Percentiles rank a stretch among this genome's conserved stretches.
phyloP scores from a whole-genome alignment of 2,888 invertebrate species.

The Salticus scenicus region DNA sequence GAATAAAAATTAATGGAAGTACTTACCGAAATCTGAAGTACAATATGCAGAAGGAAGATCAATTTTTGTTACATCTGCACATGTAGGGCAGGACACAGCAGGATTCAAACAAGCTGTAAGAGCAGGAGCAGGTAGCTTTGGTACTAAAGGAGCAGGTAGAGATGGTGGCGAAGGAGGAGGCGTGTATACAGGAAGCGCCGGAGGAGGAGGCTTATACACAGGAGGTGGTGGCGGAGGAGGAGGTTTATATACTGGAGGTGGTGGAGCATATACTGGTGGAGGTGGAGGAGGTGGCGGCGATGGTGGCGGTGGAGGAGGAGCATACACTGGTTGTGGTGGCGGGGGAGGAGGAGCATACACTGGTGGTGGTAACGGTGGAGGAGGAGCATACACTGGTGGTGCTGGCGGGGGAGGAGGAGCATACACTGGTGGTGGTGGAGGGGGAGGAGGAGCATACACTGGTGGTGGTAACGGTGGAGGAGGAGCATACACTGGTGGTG shows the following conservation, averaged over 20 bases:
- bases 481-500: neutral
- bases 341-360: neutral
- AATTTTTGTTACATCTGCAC: neutral
- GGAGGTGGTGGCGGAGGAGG: conserved; percentile 22
- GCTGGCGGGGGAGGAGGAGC: neutral
- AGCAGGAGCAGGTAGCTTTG: neutral
- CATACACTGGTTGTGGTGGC: neutral
- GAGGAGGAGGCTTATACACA: neutral
- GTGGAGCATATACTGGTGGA: neutral
- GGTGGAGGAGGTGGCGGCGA: neutral
- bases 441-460: neutral
- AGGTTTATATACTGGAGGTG: neutral
- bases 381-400: neutral
- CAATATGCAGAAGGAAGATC: conserved; percentile 20
- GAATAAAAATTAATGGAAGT: too few species aligned
- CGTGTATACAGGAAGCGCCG: neutral
- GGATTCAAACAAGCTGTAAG: neutral
- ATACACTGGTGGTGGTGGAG: neutral
- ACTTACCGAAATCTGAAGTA: conserved; percentile 28
- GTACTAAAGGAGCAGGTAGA: neutral
- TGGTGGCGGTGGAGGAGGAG: neutral
- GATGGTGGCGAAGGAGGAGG: neutral
- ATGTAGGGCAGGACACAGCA: conserved; percentile 19
- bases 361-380: neutral
- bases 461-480: neutral